Base-by-base conservation (phyloP, 2,888 invertebrate genomes). In the Drosophila picticornis region DNA sequence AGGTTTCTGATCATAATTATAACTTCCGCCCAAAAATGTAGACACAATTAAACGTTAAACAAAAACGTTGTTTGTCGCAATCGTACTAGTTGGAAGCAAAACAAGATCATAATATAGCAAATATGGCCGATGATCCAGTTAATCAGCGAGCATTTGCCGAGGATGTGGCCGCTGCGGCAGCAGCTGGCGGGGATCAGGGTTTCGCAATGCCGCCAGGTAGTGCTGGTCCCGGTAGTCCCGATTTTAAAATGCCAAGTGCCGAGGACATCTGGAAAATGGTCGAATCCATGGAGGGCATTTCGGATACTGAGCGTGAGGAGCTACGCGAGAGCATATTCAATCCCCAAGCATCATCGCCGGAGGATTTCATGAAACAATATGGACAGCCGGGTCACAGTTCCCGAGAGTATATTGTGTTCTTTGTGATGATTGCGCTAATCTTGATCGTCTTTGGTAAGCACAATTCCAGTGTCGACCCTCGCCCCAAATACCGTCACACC, bases 221-320 rank as follows among this genome's bases (percentile, higher is more conserved):
- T 10, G 63, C 68, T 34, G 81, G 81, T 58, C 80, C 93, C 16
- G 82, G 84, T 22, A 56, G 59, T 22, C 91, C 83, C 5, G 84
- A 93, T 55, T 91, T 92, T n/a, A 91, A 94, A 65, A 93, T 95
- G 68, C 95, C 95, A 0, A 94, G 94, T 1, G 89, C 94, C 2
- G 95, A 95, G 31, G 94, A 95, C 48, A 88, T 96, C 1, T 85
- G 96, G 72, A 94, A 94, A 51, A 92, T 95, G 91, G 92, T 96
- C 29, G 94, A 96, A 27, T 91, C 94, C 0, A 94, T 95, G 83
- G 86, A 92, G 0, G 95, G 94, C 3, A 88, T 96, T 3, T 93
- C 94, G 58, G 96, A 96, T 7, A 95, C 95, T 29, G 94, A 95
- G 60, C 95, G 94, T 75, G 94, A 94, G n/a, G 94, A 93, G 61